These are phyloP conservation scores for Glandiceps talaboti DNA, from an alignment of 53 echinoderm and acorn worm genomes.

Conservation along the genomic window DNA sequence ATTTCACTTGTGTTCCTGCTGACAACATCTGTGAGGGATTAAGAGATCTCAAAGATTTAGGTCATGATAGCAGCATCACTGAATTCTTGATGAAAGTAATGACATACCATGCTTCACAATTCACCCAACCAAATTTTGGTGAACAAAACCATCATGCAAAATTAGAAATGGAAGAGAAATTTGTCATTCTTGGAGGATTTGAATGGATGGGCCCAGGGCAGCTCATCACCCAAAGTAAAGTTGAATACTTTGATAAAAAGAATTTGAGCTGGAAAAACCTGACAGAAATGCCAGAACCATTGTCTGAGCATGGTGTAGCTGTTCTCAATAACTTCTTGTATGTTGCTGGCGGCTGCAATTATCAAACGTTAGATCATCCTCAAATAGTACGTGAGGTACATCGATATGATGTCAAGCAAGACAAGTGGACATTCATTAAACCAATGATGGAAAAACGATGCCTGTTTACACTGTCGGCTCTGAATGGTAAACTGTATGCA, in stretches of 20 bases:
- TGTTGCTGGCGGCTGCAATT: neutral
- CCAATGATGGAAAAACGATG: neutral
- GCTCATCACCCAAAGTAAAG: neutral
- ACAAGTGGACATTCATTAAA: neutral
- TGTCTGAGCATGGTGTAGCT: neutral
- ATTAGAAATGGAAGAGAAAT: neutral
- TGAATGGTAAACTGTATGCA: neutral
- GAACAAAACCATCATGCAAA: neutral
- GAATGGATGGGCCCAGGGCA: neutral
- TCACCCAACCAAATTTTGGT: neutral
- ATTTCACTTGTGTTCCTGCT: neutral
- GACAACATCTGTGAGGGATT: neutral
- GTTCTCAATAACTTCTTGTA: neutral
- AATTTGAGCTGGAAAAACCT: neutral
- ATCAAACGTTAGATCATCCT: neutral
- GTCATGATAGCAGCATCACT: neutral
- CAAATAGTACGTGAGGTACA: neutral
- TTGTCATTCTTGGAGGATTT: neutral
- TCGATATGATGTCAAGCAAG: neutral
- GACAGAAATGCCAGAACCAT: neutral
- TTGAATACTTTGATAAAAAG: too few relatives aligned
- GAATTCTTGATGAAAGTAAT: neutral
- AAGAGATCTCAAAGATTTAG: neutral
- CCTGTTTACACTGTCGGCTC: neutral
- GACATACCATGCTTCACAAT: neutral